These are phyloP conservation scores for Tanypteryx hageni DNA, from an alignment of 2,888 invertebrate species.

Conservation along the genomic window DNA sequence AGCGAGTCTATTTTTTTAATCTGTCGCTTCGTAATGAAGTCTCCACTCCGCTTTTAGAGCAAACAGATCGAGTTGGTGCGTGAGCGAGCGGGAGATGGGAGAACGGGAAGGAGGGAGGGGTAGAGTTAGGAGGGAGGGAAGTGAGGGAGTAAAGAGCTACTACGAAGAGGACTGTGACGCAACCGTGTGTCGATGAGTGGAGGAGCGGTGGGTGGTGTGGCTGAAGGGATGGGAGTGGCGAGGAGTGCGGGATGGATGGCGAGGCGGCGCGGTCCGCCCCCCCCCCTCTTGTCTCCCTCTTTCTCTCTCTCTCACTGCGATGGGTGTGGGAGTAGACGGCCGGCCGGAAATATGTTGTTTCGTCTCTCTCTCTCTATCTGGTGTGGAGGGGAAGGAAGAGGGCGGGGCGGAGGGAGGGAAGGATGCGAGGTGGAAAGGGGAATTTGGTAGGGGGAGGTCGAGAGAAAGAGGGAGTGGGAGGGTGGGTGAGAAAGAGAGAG, in stretches of 20 bases:
- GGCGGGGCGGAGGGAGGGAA: slow-evolving; percentile 51
- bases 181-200: slow-evolving; percentile 37
- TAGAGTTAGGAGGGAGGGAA: background rate
- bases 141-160: background rate
- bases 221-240: background rate
- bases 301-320: background rate
- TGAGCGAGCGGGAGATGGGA: background rate
- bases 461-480: background rate
- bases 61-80: background rate
- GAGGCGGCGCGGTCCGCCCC: background rate
- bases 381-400: slow-evolving; percentile 53
- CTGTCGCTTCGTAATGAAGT: too few relatives aligned
- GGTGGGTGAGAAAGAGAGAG: background rate
- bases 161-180: slow-evolving; percentile 42
- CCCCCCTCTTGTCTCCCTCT: background rate
- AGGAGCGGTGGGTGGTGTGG: background rate
- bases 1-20: too few relatives aligned
- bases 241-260: background rate
- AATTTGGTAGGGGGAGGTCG: too few relatives aligned
- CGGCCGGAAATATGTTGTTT: slow-evolving; percentile 61
- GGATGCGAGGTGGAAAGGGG: background rate
- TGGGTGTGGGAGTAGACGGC: slow-evolving; percentile 48
- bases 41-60: background rate
- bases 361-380: slow-evolving; percentile 22
- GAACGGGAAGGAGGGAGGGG: background rate